phyloP scores from a whole-genome alignment of 1,140 invertebrate species.

The Bombus fervidus region DNA sequence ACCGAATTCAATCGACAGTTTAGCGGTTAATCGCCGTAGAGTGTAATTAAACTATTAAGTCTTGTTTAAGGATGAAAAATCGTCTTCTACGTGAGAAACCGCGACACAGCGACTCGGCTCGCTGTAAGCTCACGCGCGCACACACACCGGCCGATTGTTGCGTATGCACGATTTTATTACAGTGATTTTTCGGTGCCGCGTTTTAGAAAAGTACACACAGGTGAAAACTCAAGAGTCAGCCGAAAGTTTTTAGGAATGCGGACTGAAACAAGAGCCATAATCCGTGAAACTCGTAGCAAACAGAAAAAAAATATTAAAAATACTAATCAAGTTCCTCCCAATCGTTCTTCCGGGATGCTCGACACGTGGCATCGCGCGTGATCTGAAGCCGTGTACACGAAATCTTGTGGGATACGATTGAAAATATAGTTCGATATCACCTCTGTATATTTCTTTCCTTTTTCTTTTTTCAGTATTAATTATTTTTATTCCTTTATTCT shows the following conservation, averaged over 20 bases:
- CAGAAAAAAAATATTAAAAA: not conserved
- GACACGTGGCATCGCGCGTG: constrained; percentile 3
- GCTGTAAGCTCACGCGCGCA: not conserved
- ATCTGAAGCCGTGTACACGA: constrained; percentile 5
- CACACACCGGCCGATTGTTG: constrained; percentile 14
- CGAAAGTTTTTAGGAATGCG: not conserved
- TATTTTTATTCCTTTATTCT: not conserved
- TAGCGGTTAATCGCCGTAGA: constrained; percentile 39
- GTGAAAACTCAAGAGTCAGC: not conserved
- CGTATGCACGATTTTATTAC: constrained; percentile 44
- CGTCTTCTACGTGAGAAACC: constrained; percentile 34
- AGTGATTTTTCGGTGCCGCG: constrained; percentile 19
- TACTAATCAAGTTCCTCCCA: constrained; percentile 39
- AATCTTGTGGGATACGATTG: not conserved
- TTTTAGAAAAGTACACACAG: not conserved
- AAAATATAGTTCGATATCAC: not conserved
- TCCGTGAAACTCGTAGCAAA: not conserved
- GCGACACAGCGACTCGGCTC: not conserved
- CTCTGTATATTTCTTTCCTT: not conserved
- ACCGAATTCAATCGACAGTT: constrained; percentile 37
- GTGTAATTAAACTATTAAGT: constrained; percentile 39
- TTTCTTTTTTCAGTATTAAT: not conserved
- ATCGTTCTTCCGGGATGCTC: constrained; percentile 17
- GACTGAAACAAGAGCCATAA: not conserved
- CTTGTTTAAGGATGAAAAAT: constrained; percentile 36